Base-by-base conservation (phyloP, 2,797 vertebrate species). In the Notoglanidium macrostoma region DNA sequence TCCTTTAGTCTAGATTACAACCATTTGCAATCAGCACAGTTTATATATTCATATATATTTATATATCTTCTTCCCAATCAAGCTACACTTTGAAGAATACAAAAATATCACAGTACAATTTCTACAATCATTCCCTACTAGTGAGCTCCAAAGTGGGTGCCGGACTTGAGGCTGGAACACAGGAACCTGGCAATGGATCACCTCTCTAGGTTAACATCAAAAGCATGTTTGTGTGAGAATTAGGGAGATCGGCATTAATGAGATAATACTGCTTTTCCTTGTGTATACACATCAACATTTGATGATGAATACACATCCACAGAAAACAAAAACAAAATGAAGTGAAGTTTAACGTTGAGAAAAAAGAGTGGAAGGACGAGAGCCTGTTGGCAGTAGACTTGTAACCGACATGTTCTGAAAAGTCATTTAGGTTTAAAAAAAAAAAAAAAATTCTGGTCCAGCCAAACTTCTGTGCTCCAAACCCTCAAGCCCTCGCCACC, bases 51-150 rank as follows among this genome's bases (percentile, higher is more conserved):
- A 86, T 89, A 85, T 90, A 87, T 90, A 88, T 84, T 78, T 86
- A 57, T 86, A 44, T 79, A 49, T 84, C 63, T 85, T 89, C 89
- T 91, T 93, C 91, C 94, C 92, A 94, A 94, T 92, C 93, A 92
- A 95, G 95, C 95, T 96, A 95, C 94, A 95, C 93, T 94, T 93
- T 93, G 92, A 95, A 93, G 92, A 96, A 95, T 96, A 96, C 95
- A 96, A 96, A 96, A 96, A 96, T 96, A 96, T 96, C 95, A 96
- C 95, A 96, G 95, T 95, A 96, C 94, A 94, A 95, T 94, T 95
- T 96, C 95, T 95, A 95, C 94, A 93, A 90, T 95, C 93, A 93
- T 90, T 92, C 94, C 92, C 87, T 88, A 89, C 91, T 92, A 91
- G 90, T 88, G 93, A 93, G 92, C 87, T 92, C 93, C 93, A 90